Base-by-base conservation (phyloP, 1,140 invertebrate genomes). In the Drosophila micromelanica region DNA sequence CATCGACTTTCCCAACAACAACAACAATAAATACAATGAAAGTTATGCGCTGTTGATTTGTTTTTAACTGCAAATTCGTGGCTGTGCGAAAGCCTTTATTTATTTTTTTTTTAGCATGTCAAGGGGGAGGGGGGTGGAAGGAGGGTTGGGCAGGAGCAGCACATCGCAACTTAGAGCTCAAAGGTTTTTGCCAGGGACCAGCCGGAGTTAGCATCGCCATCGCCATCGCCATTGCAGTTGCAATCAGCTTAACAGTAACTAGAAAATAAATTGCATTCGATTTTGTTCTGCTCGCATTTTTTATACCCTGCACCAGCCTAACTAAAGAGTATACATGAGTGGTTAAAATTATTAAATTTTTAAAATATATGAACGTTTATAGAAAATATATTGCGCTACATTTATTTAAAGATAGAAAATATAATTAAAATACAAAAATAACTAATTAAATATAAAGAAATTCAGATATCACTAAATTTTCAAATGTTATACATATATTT, bases 181-280 rank as follows among this genome's bases (percentile, higher is more conserved):
- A 86, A 81, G 82, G 82, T 73, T 87, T 87, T 75, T 57, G 54
- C 71, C 54, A 54, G 27, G 43, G 73, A 49, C 52, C 62, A 52
- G 69, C 15, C 51, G 74, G 63, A 56, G 64, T 61, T 38, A 51
- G 32, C 64, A 64, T 65, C 20, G 42, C 32, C 55, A 54, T 52
- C 57, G 63, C 23, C 23, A 5, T 27, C 27, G 27, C 27, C 27
- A 6, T 27, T 6, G 27, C 43, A 46, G 82, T 76, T 86, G 82
- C 82, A 86, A 86, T 86, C 82, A 86, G 82, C 82, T 86, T 86
- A 86, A 86, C 82, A 76, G 82, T 86, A 86, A 86, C 82, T 86
- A 86, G 82, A 86, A 86, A 86, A 86, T 86, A 86, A 86, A 86
- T 86, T 86, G 82, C 82, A 86, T 86, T 86, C 82, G 82, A 86